Percentiles rank a stretch among this genome's conserved stretches.
Evolutionary conservation across 2,888 invertebrate species (phyloP).

Genomic region (Metacarcinus magister): DNA sequence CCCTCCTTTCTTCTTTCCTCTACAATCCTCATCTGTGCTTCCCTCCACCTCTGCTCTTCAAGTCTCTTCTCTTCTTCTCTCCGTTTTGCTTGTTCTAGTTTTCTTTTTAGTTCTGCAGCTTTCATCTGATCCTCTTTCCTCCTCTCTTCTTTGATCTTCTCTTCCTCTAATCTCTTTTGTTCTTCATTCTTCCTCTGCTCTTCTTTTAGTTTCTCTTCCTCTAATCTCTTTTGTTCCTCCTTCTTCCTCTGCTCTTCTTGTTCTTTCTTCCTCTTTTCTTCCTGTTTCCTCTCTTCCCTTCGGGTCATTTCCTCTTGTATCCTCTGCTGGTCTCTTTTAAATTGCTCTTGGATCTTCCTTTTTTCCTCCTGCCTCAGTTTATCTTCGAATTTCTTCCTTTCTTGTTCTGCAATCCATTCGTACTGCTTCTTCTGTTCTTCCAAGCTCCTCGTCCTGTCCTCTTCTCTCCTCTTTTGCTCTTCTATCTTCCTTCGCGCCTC

Average conservation of each 20-base stretch:
- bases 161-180: slow-evolving; percentile 36
- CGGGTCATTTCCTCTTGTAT: slow-evolving; percentile 78
- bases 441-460: slow-evolving; percentile 67
- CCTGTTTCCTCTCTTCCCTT: slow-evolving; percentile 63
- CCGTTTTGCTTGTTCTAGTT: slow-evolving; percentile 53
- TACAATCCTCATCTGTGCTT: slow-evolving; percentile 61
- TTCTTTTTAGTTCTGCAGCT: slow-evolving; percentile 55
- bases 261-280: slow-evolving; percentile 60
- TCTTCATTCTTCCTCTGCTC: slow-evolving; percentile 21
- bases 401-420: slow-evolving; percentile 67
- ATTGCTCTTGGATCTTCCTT: slow-evolving; percentile 74
- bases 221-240: slow-evolving; percentile 72
- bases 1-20: slow-evolving; percentile 31
- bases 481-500: slow-evolving; percentile 69
- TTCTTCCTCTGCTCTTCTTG: slow-evolving; percentile 34
- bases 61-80: slow-evolving; percentile 62
- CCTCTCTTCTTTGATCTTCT: slow-evolving; percentile 58
- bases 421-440: slow-evolving; percentile 63
- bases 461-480: slow-evolving; percentile 67
- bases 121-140: slow-evolving; percentile 59
- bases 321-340: slow-evolving; percentile 79
- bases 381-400: slow-evolving; percentile 57
- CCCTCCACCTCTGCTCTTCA: slow-evolving; percentile 52
- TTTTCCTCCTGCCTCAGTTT: slow-evolving; percentile 72
- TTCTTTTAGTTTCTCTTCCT: slow-evolving; percentile 60